A percentile compares a stretch with the other conserved stretches of the same genome.
phyloP scores from a whole-genome alignment of 2,113 vertebrate species.

The Telmatochromis bifrenatus region DNA sequence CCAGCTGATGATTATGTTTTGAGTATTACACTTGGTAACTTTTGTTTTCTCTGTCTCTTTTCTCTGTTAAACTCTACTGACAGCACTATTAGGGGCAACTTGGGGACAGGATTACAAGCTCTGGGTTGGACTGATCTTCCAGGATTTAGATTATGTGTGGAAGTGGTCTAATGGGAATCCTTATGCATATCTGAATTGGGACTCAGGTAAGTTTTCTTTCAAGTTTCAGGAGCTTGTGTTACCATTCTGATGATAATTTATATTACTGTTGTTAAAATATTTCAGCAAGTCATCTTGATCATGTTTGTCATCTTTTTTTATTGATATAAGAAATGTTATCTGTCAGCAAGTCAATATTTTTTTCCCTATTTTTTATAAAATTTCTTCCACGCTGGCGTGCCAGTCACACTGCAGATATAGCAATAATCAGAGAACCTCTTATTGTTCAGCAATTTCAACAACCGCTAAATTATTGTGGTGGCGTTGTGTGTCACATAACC shows the following conservation, averaged over 20 bases:
- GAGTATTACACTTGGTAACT: background rate
- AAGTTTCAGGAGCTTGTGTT: no score
- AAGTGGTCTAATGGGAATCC: constrained; percentile 50
- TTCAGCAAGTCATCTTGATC: accelerated
- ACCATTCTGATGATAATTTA: background rate
- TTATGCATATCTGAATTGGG: no score
- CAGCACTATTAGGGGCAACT: constrained; percentile 1
- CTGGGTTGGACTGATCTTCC: constrained; percentile 82
- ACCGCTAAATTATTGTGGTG: no score
- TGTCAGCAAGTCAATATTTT: background rate
- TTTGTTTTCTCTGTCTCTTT: background rate
- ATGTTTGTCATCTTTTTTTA: accelerated
- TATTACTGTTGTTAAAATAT: accelerated
- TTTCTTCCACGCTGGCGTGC: background rate
- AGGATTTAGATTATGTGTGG: constrained; percentile 82
- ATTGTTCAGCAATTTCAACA: no score
- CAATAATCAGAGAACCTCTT: background rate
- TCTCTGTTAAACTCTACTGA: background rate
- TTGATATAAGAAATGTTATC: accelerated
- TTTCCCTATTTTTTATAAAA: background rate
- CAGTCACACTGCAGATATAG: background rate
- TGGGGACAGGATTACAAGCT: constrained; percentile 27
- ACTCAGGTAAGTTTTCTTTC: no score
- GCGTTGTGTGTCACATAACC: no score
- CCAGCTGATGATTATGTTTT: background rate